Evolutionary conservation across 2,797 vertebrate genomes (phyloP).

Genomic region (Xenops minutus): DNA sequence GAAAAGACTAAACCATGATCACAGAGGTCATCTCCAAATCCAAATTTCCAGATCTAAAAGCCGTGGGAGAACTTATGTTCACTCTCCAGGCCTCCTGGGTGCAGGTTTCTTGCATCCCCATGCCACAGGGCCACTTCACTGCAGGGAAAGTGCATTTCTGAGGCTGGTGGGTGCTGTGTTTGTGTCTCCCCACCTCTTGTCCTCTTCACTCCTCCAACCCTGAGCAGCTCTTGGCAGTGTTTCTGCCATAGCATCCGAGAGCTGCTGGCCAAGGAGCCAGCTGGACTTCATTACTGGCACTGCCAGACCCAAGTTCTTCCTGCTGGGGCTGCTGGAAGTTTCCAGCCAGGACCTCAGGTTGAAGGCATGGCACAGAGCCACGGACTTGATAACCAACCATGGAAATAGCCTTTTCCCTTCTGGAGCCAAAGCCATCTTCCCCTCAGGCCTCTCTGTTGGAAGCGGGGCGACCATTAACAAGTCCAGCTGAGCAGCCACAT

Average conservation of each 20-base stretch:
- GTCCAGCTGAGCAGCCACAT: constrained; percentile 54
- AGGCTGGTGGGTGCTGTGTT: neutral
- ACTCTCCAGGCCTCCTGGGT: neutral
- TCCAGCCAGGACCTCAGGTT: constrained; percentile 17
- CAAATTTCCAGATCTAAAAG: neutral
- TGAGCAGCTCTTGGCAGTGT: neutral
- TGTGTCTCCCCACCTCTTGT: neutral
- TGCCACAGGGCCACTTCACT: neutral
- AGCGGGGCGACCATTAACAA: neutral
- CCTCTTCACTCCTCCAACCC: neutral
- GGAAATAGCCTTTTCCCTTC: neutral
- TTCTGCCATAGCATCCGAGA: neutral
- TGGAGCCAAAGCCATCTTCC: constrained; percentile 11
- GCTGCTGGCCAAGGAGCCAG: constrained; percentile 20
- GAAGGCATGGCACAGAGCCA: constrained; percentile 9
- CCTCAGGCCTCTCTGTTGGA: constrained; percentile 35
- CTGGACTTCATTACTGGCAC: neutral
- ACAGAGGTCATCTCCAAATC: neutral
- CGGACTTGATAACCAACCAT: neutral
- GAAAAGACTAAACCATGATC: neutral
- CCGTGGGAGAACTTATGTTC: neutral
- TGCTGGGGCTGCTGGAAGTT: constrained; percentile 34
- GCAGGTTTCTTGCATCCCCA: neutral
- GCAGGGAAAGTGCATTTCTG: neutral
- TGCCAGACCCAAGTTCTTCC: neutral